Percentiles rank a stretch among this genome's conserved stretches.
Evolutionary conservation across 2,888 invertebrate genomes (phyloP).

Genomic region (Sphinx pinastri): DNA sequence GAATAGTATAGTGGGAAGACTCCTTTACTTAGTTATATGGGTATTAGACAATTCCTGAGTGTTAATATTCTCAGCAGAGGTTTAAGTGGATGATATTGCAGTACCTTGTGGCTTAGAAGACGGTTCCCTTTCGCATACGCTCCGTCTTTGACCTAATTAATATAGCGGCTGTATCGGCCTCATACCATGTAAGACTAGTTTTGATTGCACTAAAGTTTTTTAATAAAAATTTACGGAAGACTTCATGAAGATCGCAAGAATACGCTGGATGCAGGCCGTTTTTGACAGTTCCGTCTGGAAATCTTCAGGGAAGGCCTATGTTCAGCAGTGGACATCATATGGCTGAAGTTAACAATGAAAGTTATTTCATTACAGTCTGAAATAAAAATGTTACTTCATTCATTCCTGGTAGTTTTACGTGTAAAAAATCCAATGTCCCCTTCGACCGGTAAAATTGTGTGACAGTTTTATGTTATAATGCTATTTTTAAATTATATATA

Average conservation of each 20-base stretch:
- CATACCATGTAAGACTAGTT: constrained; percentile 53
- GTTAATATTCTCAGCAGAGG: constrained; percentile 54
- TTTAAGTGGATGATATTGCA: constrained; percentile 69
- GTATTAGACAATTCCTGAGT: constrained; percentile 15
- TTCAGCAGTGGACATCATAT: no score
- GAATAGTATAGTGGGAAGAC: no score
- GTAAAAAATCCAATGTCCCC: no score
- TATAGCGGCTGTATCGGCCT: constrained; percentile 54
- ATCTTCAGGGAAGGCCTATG: no score
- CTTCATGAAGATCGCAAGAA: no score
- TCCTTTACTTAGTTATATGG: background rate
- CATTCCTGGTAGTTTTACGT: no score
- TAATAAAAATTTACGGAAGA: background rate
- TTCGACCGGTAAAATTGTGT: no score
- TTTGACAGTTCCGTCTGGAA: no score
- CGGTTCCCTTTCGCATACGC: constrained; percentile 47
- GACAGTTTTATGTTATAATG: no score
- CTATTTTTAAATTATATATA: no score
- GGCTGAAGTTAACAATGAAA: no score
- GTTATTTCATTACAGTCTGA: background rate
- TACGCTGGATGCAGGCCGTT: no score
- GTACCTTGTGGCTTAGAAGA: constrained; percentile 61
- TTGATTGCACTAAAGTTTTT: constrained; percentile 50
- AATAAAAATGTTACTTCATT: background rate
- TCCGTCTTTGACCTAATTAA: constrained; percentile 70